Evolutionary conservation across 2,113 vertebrate species (phyloP).

Genomic region (Conger conger): DNA sequence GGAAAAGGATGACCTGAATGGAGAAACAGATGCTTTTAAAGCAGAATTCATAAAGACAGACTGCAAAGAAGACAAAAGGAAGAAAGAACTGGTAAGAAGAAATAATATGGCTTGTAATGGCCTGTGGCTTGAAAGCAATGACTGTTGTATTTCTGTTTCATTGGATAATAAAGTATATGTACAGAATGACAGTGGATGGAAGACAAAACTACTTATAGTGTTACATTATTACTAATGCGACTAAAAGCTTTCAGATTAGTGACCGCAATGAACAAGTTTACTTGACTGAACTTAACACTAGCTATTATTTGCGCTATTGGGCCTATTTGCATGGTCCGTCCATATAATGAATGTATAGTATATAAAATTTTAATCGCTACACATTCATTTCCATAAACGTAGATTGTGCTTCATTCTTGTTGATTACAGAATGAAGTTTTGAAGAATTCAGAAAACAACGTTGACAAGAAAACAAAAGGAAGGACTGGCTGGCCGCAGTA

Average conservation of each 20-base stretch:
- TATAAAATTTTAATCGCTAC: too few species aligned
- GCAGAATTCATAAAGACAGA: slow-evolving; percentile 95
- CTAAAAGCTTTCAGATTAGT: neutral
- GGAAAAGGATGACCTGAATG: slow-evolving; percentile 93
- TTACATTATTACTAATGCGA: neutral
- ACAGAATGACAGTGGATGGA: neutral
- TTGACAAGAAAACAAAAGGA: slow-evolving; percentile 96
- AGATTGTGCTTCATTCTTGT: neutral
- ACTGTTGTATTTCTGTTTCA: neutral
- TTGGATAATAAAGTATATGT: neutral
- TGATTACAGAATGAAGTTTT: slow-evolving; percentile 83
- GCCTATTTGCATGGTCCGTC: too few species aligned
- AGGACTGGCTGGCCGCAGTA: slow-evolving; percentile 98
- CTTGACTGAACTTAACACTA: neutral
- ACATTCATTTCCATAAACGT: neutral
- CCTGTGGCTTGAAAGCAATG: neutral
- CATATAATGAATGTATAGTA: too few species aligned
- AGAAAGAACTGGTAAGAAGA: slow-evolving; percentile 90
- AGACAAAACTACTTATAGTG: neutral
- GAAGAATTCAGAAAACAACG: slow-evolving; percentile 84
- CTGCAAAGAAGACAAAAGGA: slow-evolving; percentile 88
- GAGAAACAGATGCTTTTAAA: slow-evolving; percentile 94
- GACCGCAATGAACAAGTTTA: neutral
- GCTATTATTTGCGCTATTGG: too few species aligned
- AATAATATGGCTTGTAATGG: neutral